These are phyloP conservation scores for Vulpes lagopus DNA, from an alignment of 2,113 vertebrate genomes.

Conservation along the genomic window DNA sequence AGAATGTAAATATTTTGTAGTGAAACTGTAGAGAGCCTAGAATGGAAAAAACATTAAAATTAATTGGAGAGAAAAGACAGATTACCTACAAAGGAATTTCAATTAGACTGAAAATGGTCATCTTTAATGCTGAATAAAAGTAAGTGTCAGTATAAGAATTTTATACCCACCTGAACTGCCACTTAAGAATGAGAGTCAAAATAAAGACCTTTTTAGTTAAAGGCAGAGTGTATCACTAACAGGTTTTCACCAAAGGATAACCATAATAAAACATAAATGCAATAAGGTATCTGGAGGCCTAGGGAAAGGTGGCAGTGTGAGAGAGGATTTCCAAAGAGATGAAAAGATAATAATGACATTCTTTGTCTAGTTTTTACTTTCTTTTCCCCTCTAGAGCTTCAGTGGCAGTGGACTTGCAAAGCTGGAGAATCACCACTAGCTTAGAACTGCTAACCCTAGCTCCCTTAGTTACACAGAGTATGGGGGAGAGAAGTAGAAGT, in stretches of 20 bases:
- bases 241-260: neutral
- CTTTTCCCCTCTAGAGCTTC: neutral
- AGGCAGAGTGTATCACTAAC: neutral
- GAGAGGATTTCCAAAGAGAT: neutral
- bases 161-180: neutral
- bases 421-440: neutral
- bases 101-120: neutral
- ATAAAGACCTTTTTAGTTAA: neutral
- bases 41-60: neutral
- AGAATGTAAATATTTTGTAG: neutral
- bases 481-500: neutral
- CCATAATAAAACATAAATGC: neutral
- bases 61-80: constrained; percentile 24
- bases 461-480: neutral
- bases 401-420: neutral
- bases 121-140: neutral
- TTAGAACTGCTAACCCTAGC: neutral
- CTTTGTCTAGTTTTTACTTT: neutral
- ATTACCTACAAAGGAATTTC: neutral
- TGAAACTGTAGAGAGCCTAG: neutral
- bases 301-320: neutral
- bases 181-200: neutral
- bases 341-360: neutral
- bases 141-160: neutral
- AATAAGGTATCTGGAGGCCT: neutral